Evolutionary conservation across 2,113 vertebrate genomes (phyloP).

Genomic region (Phrynocephalus versicolor): DNA sequence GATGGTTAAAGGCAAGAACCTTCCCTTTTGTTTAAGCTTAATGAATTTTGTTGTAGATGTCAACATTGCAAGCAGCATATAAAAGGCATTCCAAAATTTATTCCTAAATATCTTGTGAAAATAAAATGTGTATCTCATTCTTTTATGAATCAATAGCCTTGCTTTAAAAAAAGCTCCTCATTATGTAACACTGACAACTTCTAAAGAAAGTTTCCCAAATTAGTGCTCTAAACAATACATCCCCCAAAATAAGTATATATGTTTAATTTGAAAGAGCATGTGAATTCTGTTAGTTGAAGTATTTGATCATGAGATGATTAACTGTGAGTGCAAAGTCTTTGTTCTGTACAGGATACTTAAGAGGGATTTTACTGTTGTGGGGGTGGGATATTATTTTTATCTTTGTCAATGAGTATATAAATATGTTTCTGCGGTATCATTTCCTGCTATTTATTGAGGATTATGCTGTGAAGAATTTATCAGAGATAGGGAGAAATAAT

Average conservation of each 20-base stretch:
- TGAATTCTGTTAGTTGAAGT: not conserved
- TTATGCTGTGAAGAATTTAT: constrained; percentile 37
- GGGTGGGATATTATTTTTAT: constrained; percentile 2
- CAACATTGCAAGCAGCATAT: not conserved
- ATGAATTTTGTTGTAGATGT: not conserved
- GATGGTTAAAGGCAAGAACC: not conserved
- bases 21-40: not conserved
- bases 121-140: not conserved
- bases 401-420: constrained; percentile 37
- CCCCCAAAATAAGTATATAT: not conserved
- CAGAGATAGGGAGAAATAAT: constrained; percentile 37
- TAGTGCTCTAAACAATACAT: not conserved
- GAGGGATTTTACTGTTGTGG: not conserved
- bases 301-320: constrained; percentile 27
- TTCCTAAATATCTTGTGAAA: not conserved
- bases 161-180: too few relatives aligned
- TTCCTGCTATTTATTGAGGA: not conserved
- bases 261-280: not conserved
- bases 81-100: not conserved
- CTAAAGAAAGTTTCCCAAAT: not conserved
- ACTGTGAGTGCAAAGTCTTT: constrained; percentile 9
- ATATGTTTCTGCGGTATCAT: constrained; percentile 23
- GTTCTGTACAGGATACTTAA: not conserved
- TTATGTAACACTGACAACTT: too few relatives aligned
- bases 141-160: not conserved